phyloP scores from a whole-genome alignment of 2,113 vertebrate genomes.

The Regulus satrapa region DNA sequence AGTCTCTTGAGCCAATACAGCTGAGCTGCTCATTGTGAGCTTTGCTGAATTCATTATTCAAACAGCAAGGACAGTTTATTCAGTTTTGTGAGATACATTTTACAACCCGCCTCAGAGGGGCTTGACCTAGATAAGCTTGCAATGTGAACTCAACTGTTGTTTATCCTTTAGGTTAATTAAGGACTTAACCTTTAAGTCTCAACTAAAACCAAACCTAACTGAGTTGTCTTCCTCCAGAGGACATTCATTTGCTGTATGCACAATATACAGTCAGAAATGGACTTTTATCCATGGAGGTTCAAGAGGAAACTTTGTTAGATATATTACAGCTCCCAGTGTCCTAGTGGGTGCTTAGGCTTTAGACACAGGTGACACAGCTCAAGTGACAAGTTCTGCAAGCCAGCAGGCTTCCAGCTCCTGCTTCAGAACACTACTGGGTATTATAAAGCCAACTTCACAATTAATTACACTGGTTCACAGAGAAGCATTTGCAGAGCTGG shows the following conservation, averaged over 20 bases:
- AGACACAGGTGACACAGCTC: background rate
- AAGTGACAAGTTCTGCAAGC: background rate
- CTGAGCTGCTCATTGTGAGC: background rate
- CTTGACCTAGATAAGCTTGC: background rate
- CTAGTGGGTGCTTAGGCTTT: background rate
- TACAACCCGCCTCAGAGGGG: background rate
- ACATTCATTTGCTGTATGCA: background rate
- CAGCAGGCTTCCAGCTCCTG: background rate
- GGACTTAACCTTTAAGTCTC: background rate
- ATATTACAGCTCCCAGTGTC: background rate
- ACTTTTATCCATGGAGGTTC: background rate
- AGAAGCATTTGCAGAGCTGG: background rate
- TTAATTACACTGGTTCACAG: background rate
- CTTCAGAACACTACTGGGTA: background rate
- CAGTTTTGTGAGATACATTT: background rate
- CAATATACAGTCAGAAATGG: background rate
- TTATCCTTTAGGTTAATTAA: constrained; percentile 24
- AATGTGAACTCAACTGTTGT: background rate
- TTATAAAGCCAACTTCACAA: background rate
- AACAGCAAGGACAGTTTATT: background rate
- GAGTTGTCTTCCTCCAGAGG: background rate
- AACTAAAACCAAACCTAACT: background rate
- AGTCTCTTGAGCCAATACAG: background rate
- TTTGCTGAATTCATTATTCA: background rate
- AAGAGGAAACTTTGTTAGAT: background rate